Evolutionary conservation across 2,113 vertebrate species (phyloP).

Genomic region (Epinephelus moara): DNA sequence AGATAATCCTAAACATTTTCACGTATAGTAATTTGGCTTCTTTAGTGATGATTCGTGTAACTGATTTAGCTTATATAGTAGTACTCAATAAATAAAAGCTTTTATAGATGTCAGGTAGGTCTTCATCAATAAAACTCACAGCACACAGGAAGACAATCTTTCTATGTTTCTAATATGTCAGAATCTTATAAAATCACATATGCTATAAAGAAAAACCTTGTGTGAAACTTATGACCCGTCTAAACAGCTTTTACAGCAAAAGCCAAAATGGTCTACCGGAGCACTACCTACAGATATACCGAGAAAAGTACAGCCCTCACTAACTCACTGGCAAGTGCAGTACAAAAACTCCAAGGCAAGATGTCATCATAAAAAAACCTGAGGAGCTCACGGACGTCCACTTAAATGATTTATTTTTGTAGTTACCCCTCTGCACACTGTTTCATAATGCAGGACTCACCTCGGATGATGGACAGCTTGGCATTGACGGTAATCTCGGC

Average conservation of each 20-base stretch:
- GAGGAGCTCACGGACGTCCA: constrained; percentile 33
- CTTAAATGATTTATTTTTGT: constrained; percentile 47
- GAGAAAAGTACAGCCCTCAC: constrained; percentile 1
- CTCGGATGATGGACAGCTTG: constrained; percentile 97
- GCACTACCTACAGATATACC: neutral
- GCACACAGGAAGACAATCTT: neutral
- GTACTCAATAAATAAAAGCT: neutral
- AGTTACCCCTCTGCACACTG: constrained; percentile 30
- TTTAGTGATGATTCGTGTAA: neutral
- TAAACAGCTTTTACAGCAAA: neutral
- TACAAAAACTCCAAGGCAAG: constrained; percentile 23
- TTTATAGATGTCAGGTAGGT: neutral
- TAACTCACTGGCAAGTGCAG: neutral
- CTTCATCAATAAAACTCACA: neutral
- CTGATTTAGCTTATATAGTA: neutral
- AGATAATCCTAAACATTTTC: constrained; percentile 1
- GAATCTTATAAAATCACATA: neutral
- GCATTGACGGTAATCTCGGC: constrained; percentile 93
- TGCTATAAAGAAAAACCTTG: neutral
- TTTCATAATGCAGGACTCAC: constrained; percentile 79
- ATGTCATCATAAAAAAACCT: constrained; percentile 32
- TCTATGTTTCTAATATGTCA: neutral
- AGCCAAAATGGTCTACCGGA: neutral
- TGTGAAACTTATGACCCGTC: neutral
- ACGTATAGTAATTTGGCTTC: constrained; percentile 4